Percentiles rank a stretch among this genome's conserved stretches.
These are phyloP conservation scores for Pocillopora verrucosa DNA, from an alignment of 64 coral and sea anemone genomes.

Conservation along the genomic window DNA sequence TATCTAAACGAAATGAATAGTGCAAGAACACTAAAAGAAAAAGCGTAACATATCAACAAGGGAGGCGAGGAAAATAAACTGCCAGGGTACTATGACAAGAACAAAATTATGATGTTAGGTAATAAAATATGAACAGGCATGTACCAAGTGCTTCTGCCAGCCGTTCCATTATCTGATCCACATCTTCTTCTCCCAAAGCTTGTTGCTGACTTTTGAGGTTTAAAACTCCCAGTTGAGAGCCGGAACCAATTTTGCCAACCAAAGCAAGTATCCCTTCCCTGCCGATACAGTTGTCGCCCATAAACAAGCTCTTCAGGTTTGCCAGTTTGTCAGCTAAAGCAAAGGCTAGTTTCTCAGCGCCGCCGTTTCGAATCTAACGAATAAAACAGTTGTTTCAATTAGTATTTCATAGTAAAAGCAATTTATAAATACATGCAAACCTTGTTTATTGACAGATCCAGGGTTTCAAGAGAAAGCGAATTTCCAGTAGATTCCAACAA, in stretches of 20 bases:
- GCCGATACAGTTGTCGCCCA: conserved; percentile 61
- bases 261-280: conserved; percentile 50
- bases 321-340: conserved; percentile 32
- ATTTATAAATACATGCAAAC: not conserved
- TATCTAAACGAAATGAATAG: too few species aligned
- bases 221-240: conserved; percentile 12
- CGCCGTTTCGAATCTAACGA: conserved; percentile 46
- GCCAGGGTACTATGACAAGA: too few species aligned
- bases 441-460: conserved; percentile 76
- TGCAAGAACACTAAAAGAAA: too few species aligned
- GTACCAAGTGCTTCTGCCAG: conserved; percentile 44
- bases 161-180: conserved; percentile 62
- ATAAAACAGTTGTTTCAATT: not conserved
- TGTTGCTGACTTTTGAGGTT: conserved; percentile 66
- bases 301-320: conserved; percentile 49
- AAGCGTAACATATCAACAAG: too few species aligned
- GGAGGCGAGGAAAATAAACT: too few species aligned
- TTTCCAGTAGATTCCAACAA: conserved; percentile 53
- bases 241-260: conserved; percentile 47
- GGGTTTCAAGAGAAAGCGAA: conserved; percentile 37
- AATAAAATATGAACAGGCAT: not conserved
- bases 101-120: not conserved
- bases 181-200: conserved; percentile 58
- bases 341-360: conserved; percentile 42
- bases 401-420: too few species aligned